phyloP scores from a whole-genome alignment of 1,140 invertebrate species.

The Bombus waltoni region DNA sequence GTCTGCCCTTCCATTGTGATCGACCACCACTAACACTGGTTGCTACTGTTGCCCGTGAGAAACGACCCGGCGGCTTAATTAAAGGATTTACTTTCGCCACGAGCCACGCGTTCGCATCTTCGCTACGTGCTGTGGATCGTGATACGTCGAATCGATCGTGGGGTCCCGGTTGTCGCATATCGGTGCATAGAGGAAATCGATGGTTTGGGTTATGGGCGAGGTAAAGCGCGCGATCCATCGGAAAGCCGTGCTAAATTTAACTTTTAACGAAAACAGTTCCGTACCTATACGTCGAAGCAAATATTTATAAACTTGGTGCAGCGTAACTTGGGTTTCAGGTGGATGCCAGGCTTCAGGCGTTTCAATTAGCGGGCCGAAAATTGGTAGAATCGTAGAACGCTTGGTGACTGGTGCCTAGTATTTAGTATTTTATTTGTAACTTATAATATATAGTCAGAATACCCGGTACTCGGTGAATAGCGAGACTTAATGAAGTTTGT shows the following conservation, averaged over 20 bases:
- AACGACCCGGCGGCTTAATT: slow-evolving; percentile 42
- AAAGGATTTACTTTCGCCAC: slow-evolving; percentile 55
- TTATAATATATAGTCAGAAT: no score
- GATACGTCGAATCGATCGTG: slow-evolving; percentile 2
- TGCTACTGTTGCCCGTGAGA: slow-evolving; percentile 5
- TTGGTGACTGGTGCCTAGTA: no score
- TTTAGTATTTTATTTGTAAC: no score
- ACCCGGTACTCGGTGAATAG: no score
- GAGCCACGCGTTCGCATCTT: slow-evolving; percentile 32
- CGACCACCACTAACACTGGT: not conserved
- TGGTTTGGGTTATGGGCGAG: not conserved
- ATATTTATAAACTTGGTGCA: no score
- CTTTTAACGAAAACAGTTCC: no score
- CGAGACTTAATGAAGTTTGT: no score
- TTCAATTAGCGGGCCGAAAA: no score
- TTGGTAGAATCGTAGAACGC: no score
- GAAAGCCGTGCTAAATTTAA: not conserved
- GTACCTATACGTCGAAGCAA: no score
- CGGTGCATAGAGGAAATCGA: not conserved
- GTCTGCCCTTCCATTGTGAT: slow-evolving; percentile 47
- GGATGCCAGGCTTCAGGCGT: no score
- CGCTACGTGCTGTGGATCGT: slow-evolving; percentile 30
- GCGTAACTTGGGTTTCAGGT: no score
- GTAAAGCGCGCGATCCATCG: not conserved
- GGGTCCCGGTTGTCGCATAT: not conserved